phyloP scores from a whole-genome alignment of 2,113 vertebrate genomes.

The Spea bombifrons region DNA sequence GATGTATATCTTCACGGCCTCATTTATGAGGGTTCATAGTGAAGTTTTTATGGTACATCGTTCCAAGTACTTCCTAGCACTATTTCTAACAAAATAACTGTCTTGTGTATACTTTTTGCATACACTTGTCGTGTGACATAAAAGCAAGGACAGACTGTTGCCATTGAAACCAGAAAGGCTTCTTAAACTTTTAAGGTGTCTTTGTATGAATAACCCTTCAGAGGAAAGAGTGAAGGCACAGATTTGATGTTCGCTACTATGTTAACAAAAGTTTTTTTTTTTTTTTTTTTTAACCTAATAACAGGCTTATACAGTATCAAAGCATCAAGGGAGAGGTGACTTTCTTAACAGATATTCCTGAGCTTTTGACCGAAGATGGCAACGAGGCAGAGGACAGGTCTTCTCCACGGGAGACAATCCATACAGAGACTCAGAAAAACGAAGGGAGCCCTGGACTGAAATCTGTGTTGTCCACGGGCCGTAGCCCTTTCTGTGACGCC shows the following conservation, averaged over 20 bases:
- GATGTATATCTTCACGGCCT: neutral
- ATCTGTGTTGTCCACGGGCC: constrained; percentile 85
- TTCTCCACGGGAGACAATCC: constrained; percentile 79
- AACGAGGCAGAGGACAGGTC: constrained; percentile 83
- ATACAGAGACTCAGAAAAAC: constrained; percentile 69
- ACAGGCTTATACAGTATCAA: constrained; percentile 87
- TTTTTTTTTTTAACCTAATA: neutral
- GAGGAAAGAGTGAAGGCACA: too few species aligned
- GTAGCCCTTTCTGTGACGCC: constrained; percentile 76
- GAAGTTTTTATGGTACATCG: neutral
- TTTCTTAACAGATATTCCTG: constrained; percentile 91
- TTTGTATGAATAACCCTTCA: too few species aligned
- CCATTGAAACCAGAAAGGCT: too few species aligned
- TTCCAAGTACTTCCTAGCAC: neutral
- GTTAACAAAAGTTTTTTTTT: too few species aligned
- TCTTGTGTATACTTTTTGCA: constrained; percentile 24
- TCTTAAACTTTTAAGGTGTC: too few species aligned
- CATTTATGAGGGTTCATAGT: neutral
- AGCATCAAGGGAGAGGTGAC: constrained; percentile 81
- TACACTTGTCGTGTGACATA: too few species aligned
- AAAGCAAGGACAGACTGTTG: too few species aligned
- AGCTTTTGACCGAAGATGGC: constrained; percentile 82
- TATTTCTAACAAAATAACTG: constrained; percentile 21
- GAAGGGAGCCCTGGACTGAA: constrained; percentile 82
- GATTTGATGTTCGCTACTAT: too few species aligned